These are phyloP conservation scores for Holotrichia oblita DNA, from an alignment of 1,140 invertebrate species.

Conservation along the genomic window DNA sequence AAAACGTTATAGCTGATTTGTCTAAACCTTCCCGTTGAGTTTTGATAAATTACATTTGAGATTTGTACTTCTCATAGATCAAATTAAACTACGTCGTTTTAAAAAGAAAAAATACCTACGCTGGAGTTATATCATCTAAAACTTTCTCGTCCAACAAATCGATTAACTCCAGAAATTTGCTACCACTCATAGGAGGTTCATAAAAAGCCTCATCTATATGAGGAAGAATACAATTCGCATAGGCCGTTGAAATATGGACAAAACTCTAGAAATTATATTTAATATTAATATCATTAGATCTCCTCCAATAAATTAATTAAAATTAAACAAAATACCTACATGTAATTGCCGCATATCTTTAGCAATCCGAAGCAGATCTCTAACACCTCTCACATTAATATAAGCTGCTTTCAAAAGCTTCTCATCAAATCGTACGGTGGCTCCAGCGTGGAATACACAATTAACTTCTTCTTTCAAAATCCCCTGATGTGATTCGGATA, in stretches of 20 bases:
- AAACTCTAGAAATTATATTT: too few species aligned
- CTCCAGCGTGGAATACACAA: constrained; percentile 70
- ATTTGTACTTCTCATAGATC: too few species aligned
- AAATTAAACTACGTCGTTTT: too few species aligned
- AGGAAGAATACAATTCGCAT: constrained; percentile 62
- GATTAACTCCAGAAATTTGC: constrained; percentile 61
- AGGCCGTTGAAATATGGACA: constrained; percentile 68
- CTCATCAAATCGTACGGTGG: constrained; percentile 78
- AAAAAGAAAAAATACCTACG: too few species aligned
- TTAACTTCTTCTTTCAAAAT: constrained; percentile 49
- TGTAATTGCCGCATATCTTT: constrained; percentile 74
- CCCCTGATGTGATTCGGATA: constrained; percentile 21
- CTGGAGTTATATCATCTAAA: constrained; percentile 59
- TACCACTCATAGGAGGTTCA: constrained; percentile 60
- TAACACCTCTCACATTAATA: constrained; percentile 76
- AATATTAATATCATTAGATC: too few species aligned
- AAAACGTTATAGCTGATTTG: too few species aligned
- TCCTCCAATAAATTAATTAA: too few species aligned
- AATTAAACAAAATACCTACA: constrained; percentile 62
- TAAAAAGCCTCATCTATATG: constrained; percentile 63
- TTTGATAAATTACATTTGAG: too few species aligned
- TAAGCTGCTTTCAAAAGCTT: constrained; percentile 70
- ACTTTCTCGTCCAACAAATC: constrained; percentile 60
- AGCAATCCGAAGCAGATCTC: constrained; percentile 70
- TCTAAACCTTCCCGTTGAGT: too few species aligned